Percentiles rank a stretch among this genome's conserved stretches.
phyloP scores from a whole-genome alignment of 2,797 vertebrate genomes.

The Trachops cirrhosus region DNA sequence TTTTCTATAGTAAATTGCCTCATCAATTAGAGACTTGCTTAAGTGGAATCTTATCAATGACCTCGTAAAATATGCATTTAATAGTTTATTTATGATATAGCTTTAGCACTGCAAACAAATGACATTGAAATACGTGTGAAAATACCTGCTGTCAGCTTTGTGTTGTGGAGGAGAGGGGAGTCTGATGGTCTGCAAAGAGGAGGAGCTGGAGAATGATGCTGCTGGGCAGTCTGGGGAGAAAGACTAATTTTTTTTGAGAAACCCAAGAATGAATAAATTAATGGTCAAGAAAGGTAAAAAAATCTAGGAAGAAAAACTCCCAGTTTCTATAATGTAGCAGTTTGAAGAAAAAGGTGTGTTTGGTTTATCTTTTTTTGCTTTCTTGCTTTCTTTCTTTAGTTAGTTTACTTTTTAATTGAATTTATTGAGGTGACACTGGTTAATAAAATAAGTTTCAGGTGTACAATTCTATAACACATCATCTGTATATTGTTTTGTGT shows the following conservation, averaged over 20 bases:
- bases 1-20: slow-evolving; percentile 6
- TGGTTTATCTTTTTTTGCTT: not conserved
- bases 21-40: slow-evolving; percentile 42
- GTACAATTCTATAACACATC: not conserved
- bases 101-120: not conserved
- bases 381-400: not conserved
- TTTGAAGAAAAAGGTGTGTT: not conserved
- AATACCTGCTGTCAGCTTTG: not conserved
- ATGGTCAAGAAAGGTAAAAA: not conserved
- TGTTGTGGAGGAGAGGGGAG: not conserved
- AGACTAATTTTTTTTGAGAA: not conserved
- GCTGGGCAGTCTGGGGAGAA: not conserved
- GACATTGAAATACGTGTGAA: not conserved
- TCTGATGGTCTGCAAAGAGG: not conserved
- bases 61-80: not conserved
- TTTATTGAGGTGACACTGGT: not conserved
- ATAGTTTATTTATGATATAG: slow-evolving; percentile 12
- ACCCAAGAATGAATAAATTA: not conserved
- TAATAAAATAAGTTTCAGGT: not conserved
- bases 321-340: not conserved
- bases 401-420: not conserved
- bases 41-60: not conserved
- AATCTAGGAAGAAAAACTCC: not conserved
- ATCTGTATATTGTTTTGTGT: not conserved
- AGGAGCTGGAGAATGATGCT: not conserved